phyloP scores from a whole-genome alignment of 2,797 vertebrate species.

The Odontamblyopus rebecca region DNA sequence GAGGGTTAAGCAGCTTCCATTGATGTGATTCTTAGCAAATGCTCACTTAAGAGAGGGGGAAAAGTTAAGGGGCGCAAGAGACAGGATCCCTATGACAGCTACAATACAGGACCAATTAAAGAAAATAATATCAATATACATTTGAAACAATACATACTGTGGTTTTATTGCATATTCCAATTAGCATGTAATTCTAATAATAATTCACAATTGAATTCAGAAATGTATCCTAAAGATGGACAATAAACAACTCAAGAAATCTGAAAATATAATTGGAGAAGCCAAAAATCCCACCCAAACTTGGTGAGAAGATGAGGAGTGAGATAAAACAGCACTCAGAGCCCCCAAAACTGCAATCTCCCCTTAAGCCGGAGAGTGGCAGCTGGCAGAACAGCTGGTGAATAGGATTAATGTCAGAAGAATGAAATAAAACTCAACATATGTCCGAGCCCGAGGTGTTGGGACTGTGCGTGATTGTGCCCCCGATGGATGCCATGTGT shows the following conservation, averaged over 20 bases:
- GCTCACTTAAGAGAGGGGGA: constrained; percentile 25
- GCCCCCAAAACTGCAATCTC: constrained; percentile 97
- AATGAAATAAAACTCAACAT: constrained; percentile 99
- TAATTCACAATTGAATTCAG: background rate
- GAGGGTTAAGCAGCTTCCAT: constrained; percentile 39
- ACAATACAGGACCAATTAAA: background rate
- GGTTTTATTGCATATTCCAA: background rate
- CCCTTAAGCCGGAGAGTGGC: constrained; percentile 96
- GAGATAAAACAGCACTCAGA: constrained; percentile 84
- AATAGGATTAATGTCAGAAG: constrained; percentile 99
- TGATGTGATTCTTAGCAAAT: constrained; percentile 34
- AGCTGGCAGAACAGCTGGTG: constrained; percentile 99
- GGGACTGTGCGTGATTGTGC: constrained; percentile 97
- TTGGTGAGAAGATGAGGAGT: constrained; percentile 79
- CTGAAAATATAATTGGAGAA: constrained; percentile 56
- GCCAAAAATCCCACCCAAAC: constrained; percentile 76
- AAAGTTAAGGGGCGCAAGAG: constrained; percentile 29
- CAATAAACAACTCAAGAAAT: constrained; percentile 58
- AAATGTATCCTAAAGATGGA: background rate
- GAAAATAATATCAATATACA: background rate
- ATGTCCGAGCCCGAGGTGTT: constrained; percentile 99
- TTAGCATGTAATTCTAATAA: background rate
- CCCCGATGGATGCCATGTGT: constrained; percentile 97
- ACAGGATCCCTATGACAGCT: constrained; percentile 6
- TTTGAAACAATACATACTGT: background rate